phyloP scores from a whole-genome alignment of 2,797 vertebrate genomes.

The Lepus oiostolus region DNA sequence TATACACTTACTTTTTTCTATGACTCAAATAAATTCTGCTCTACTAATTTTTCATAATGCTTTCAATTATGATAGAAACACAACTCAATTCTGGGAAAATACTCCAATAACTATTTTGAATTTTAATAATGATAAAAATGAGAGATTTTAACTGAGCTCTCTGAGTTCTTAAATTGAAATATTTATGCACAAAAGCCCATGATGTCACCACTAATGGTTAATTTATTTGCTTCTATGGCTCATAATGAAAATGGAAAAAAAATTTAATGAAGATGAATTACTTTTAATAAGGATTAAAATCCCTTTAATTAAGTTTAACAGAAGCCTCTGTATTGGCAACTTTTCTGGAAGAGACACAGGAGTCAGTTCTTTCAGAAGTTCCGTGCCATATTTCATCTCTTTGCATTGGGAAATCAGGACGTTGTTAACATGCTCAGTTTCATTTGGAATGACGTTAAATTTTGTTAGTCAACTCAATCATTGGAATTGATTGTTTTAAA shows the following conservation, averaged over 20 bases:
- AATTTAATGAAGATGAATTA: slow-evolving; percentile 75
- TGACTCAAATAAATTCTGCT: slow-evolving; percentile 60
- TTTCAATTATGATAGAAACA: slow-evolving; percentile 79
- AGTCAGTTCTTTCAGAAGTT: slow-evolving; percentile 23
- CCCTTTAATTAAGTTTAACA: slow-evolving; percentile 67
- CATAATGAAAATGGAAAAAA: slow-evolving; percentile 65
- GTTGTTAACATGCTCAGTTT: slow-evolving; percentile 17
- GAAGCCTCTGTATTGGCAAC: not conserved
- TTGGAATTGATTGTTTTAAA: slow-evolving; percentile 47
- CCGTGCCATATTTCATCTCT: slow-evolving; percentile 27
- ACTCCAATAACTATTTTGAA: slow-evolving; percentile 73
- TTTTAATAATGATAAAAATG: slow-evolving; percentile 50
- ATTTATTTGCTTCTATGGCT: slow-evolving; percentile 78
- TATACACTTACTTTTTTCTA: not conserved
- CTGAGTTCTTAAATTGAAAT: slow-evolving; percentile 77
- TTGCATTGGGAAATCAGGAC: slow-evolving; percentile 4
- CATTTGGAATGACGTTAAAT: slow-evolving; percentile 48
- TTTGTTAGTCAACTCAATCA: slow-evolving; percentile 36
- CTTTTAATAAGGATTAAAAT: slow-evolving; percentile 74
- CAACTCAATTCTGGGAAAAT: slow-evolving; percentile 81
- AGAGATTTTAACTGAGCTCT: slow-evolving; percentile 56
- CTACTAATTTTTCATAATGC: slow-evolving; percentile 46
- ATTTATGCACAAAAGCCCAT: slow-evolving; percentile 62
- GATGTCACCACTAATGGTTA: slow-evolving; percentile 66
- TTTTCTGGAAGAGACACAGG: slow-evolving; percentile 20